Conservation (phyloP, 2,113 vertebrate genomes). For the Xenopus tropicalis region DNA sequence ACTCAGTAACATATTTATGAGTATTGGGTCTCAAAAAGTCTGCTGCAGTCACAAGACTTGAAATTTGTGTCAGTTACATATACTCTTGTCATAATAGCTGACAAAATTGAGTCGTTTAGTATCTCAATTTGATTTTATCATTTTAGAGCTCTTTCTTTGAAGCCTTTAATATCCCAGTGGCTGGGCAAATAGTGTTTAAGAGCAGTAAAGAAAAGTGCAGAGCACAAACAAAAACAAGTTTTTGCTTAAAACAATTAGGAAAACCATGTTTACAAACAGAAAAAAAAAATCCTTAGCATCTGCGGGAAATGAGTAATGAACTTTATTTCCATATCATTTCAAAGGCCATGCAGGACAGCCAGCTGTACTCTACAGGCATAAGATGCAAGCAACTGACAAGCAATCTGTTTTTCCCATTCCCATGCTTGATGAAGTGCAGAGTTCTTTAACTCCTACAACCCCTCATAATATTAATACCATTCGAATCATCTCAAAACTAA, state of each 20-base stretch:
- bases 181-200: too few relatives aligned
- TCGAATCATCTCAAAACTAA: constrained; percentile 15
- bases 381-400: constrained; percentile 36
- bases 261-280: constrained; percentile 22
- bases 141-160: too few relatives aligned
- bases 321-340: constrained; percentile 38
- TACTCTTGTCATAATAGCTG: too few relatives aligned
- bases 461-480: constrained; percentile 11
- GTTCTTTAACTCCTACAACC: constrained; percentile 16
- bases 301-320: constrained; percentile 40
- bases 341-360: constrained; percentile 31
- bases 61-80: too few relatives aligned
- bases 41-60: too few relatives aligned
- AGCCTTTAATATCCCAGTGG: too few relatives aligned
- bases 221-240: not conserved
- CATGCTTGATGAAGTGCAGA: constrained; percentile 41
- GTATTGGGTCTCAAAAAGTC: too few relatives aligned
- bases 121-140: too few relatives aligned
- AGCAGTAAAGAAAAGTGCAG: too few relatives aligned
- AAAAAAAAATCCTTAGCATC: constrained; percentile 29
- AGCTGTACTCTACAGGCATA: constrained; percentile 39
- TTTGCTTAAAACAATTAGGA: constrained; percentile 18
- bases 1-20: too few relatives aligned
- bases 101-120: too few relatives aligned
- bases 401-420: constrained; percentile 40